These are phyloP conservation scores for Malurus splendens DNA, from an alignment of 2,797 vertebrate genomes.

Conservation along the genomic window DNA sequence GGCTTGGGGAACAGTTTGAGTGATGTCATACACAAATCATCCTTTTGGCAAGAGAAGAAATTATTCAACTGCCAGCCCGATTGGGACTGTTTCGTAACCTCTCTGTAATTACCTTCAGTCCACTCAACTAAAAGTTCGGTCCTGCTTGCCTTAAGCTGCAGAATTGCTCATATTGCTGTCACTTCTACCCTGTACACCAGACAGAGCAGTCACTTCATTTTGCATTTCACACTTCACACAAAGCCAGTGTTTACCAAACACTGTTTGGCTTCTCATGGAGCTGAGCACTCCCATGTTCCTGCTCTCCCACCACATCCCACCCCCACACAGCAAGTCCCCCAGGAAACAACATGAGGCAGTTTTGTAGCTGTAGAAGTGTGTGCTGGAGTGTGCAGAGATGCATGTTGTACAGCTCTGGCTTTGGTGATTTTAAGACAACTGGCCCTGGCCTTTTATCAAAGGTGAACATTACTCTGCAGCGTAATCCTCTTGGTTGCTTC, in stretches of 20 bases:
- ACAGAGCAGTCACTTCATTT: background rate
- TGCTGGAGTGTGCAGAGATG: background rate
- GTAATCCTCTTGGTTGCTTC: background rate
- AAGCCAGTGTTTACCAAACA: background rate
- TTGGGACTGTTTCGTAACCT: background rate
- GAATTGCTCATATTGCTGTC: rapidly evolving
- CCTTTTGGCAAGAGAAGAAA: background rate
- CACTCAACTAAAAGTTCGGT: background rate
- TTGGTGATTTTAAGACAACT: background rate
- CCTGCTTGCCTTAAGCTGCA: background rate
- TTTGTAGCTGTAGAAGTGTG: background rate
- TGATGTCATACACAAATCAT: rapidly evolving
- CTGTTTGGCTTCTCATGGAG: background rate
- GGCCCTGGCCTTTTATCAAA: background rate
- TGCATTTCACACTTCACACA: background rate
- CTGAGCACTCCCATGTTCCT: background rate
- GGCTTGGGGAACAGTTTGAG: too few relatives aligned
- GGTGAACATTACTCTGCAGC: background rate
- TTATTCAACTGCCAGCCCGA: background rate
- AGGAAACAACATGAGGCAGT: background rate
- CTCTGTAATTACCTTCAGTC: background rate
- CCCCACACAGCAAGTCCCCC: too few relatives aligned
- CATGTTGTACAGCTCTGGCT: background rate
- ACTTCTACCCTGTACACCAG: background rate
- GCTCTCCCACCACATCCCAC: background rate